phyloP scores from a whole-genome alignment of 2,113 vertebrate genomes.

The Gavialis gangeticus region DNA sequence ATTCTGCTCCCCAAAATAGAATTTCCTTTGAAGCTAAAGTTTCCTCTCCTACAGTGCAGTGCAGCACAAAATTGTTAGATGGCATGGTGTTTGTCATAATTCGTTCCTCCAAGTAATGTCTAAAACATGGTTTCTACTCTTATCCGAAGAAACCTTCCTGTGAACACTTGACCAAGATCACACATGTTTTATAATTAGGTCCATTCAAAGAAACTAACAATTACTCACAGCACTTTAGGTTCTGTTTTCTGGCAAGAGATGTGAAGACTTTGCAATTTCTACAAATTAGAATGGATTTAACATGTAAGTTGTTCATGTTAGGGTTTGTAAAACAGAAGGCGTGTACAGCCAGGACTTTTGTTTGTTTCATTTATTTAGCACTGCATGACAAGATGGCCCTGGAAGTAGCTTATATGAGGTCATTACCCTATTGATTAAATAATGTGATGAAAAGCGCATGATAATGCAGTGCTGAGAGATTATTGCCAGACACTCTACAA shows the following conservation, averaged over 20 bases:
- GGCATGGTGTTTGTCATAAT: constrained; percentile 60
- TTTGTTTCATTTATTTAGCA: constrained; percentile 74
- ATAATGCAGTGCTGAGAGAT: constrained; percentile 79
- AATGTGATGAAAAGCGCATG: constrained; percentile 80
- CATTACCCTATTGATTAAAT: constrained; percentile 83
- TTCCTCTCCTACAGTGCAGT: constrained; percentile 29
- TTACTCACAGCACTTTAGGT: not conserved
- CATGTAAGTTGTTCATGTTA: constrained; percentile 21
- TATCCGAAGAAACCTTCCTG: constrained; percentile 63
- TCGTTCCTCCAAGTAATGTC: constrained; percentile 54
- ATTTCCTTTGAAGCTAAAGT: constrained; percentile 22
- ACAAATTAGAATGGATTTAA: constrained; percentile 44
- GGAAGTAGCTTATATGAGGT: constrained; percentile 69
- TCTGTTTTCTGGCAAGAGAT: constrained; percentile 29
- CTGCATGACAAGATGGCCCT: constrained; percentile 70
- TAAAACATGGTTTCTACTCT: constrained; percentile 53
- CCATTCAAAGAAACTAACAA: constrained; percentile 46
- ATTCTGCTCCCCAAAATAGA: constrained; percentile 45
- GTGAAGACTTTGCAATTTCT: constrained; percentile 43
- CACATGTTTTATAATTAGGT: constrained; percentile 53
- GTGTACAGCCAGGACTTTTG: constrained; percentile 24
- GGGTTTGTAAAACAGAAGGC: constrained; percentile 46
- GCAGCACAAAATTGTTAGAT: constrained; percentile 53
- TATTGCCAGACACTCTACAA: constrained; percentile 81
- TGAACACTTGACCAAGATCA: constrained; percentile 54